Percentiles rank a stretch among this genome's conserved stretches.
phyloP scores from a whole-genome alignment of 1,140 invertebrate species.

The Dysdera silvatica region DNA sequence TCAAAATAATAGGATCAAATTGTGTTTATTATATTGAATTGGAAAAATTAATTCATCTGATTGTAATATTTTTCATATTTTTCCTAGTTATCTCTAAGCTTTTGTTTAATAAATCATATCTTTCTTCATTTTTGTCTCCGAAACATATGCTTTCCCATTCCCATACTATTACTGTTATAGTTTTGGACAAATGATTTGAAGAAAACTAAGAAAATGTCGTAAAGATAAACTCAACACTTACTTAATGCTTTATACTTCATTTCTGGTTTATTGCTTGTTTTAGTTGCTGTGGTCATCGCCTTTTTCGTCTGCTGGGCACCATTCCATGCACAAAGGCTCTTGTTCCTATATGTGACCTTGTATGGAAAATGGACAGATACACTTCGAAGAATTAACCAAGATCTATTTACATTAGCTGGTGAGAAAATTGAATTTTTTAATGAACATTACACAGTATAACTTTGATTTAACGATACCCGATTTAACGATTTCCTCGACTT shows the following conservation, averaged over 20 bases:
- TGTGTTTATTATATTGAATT: too few species aligned
- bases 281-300: conserved; percentile 83
- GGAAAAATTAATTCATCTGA: too few species aligned
- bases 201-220: not conserved
- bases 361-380: conserved; percentile 37
- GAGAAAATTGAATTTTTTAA: not conserved
- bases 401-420: conserved; percentile 36
- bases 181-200: too few species aligned
- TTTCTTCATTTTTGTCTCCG: too few species aligned
- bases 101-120: too few species aligned
- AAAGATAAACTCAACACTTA: not conserved
- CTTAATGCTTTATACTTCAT: not conserved
- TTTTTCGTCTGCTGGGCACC: conserved; percentile 92
- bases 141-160: too few species aligned
- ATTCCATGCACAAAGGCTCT: conserved; percentile 77
- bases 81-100: too few species aligned
- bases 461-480: too few species aligned
- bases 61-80: too few species aligned
- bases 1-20: too few species aligned
- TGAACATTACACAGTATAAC: not conserved
- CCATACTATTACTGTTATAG: too few species aligned
- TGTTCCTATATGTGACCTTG: conserved; percentile 60
- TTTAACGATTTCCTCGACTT: too few species aligned
- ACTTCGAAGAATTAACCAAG: conserved; percentile 33
- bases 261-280: conserved; percentile 33